Base-by-base conservation (phyloP, 2,797 vertebrate species). In the Siniperca scherzeri region DNA sequence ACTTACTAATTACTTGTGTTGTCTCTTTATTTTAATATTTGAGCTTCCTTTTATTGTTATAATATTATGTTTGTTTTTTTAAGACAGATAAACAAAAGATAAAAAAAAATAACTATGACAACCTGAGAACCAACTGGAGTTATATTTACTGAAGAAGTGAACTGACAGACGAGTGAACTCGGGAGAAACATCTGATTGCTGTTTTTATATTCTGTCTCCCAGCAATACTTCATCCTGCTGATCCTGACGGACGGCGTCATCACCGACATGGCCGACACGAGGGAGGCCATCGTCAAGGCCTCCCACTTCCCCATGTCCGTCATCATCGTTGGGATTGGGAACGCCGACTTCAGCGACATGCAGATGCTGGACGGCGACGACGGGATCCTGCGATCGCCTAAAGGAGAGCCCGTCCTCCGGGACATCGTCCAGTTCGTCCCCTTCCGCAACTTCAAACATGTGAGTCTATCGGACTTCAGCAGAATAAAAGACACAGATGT, bases 381-480 rank as follows among this genome's bases (percentile, higher is more conserved):
- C 0, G 98, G 98, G 50, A 98, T 99, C 90, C 94, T 99, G 84
- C 95, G 98, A 33, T 99, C 98, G 0, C 97, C 97, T 52, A 98
- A 97, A 89, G 98, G 98, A 71, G 98, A 99, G 86, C 98, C 98
- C 0, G 97, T 98, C 79, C 97, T 99, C 33, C 94, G 98, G 53
- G 98, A 99, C 92, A 99, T 99, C 0, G 98, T 99, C 84, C 98
- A 99, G 94, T 99, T 99, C 33, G 98, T 99, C 86, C 98, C 98
- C 21, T 99, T 99, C 93, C 95, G 96, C 85, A 98, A 98, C 96
- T 99, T 99, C 95, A 99, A 99, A 91, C 98, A 99, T 0, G 98
- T 99, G 95, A 85, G 98, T 77, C 72, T 16, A 1, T 38, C 1
- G 0, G 1, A 27, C 17, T 22, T 1, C 10, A 53, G 4, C 6